A percentile compares a stretch with the other conserved stretches of the same genome.
Conservation (phyloP, 2,113 vertebrate species). For the Serilophus lunatus region DNA sequence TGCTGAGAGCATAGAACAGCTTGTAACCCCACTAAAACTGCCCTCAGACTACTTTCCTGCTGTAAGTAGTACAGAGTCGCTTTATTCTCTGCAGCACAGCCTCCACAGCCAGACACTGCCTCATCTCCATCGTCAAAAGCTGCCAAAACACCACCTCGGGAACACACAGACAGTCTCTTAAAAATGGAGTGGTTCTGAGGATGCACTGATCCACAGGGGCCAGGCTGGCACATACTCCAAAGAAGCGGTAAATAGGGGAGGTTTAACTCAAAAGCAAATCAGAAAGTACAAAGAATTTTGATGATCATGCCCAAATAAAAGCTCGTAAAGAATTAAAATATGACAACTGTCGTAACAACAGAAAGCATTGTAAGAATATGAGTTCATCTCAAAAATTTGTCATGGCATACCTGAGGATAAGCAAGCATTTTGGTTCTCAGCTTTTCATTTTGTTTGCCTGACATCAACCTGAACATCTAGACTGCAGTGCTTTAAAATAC, state of each 20-base stretch:
- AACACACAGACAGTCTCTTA: not conserved
- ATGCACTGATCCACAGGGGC: not conserved
- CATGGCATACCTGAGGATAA: not conserved
- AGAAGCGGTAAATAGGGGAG: not conserved
- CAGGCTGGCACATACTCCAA: not conserved
- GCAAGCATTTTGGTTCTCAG: not conserved
- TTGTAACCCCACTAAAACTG: not conserved
- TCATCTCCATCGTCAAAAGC: not conserved
- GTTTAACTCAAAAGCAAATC: not conserved
- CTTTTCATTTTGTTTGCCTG: not conserved
- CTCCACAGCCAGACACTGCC: not conserved
- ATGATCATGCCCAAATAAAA: not conserved
- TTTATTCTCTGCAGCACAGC: not conserved
- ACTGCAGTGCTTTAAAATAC: not conserved
- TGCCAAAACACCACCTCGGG: not conserved
- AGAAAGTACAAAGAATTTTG: not conserved
- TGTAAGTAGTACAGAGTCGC: fast-evolving
- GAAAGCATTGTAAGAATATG: not conserved
- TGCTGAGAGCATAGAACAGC: not conserved
- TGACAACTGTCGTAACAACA: not conserved
- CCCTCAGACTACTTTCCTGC: not conserved
- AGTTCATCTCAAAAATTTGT: not conserved
- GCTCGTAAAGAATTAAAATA: not conserved
- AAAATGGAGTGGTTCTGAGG: not conserved
- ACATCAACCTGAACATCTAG: not conserved